These are phyloP conservation scores for Crocodylus rhombifer DNA, from an alignment of 2,797 vertebrate species.

Conservation along the genomic window DNA sequence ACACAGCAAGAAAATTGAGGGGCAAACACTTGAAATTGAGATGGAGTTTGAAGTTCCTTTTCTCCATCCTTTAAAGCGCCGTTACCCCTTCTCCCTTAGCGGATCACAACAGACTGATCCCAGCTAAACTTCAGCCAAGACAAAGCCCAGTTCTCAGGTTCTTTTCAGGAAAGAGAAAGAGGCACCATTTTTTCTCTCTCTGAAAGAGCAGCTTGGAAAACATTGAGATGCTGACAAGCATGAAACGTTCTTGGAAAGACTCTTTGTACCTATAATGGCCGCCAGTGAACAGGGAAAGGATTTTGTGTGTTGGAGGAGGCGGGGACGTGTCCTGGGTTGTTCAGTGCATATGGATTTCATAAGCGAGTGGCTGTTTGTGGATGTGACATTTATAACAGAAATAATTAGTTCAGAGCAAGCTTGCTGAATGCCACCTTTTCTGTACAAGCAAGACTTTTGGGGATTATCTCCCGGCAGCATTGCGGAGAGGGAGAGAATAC, in stretches of 20 bases:
- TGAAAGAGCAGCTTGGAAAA: neutral
- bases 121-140: accelerated
- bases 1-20: neutral
- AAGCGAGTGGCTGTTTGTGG: too few relatives aligned
- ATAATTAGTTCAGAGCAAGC: neutral
- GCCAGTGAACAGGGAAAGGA: neutral
- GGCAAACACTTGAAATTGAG: accelerated
- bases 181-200: neutral
- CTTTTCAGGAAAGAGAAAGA: neutral
- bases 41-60: neutral
- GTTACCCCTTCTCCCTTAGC: accelerated
- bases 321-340: neutral
- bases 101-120: accelerated
- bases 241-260: neutral
- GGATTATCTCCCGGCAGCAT: neutral
- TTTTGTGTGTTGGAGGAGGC: too few relatives aligned
- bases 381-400: neutral
- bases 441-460: neutral
- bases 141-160: neutral
- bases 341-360: neutral
- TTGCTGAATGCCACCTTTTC: neutral
- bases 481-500: neutral
- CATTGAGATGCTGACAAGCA: accelerated
- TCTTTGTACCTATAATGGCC: neutral
- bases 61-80: neutral